phyloP scores from a whole-genome alignment of 2,797 vertebrate genomes.

The Microctenopoma stevenorrisi region DNA sequence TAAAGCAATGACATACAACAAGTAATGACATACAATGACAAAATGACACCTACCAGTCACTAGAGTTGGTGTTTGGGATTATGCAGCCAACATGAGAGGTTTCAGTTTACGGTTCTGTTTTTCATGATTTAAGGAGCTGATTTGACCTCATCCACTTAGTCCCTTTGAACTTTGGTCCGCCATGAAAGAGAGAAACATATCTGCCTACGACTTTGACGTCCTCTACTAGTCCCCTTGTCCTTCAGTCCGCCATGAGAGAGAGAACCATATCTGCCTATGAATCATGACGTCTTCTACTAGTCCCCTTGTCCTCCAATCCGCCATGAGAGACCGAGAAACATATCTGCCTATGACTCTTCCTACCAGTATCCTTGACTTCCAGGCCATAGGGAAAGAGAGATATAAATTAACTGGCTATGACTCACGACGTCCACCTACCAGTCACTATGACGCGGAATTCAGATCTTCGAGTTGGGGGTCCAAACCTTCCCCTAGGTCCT shows the following conservation, averaged over 20 bases:
- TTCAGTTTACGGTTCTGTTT: conserved; percentile 65
- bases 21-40: conserved; percentile 42
- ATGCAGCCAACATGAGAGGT: conserved; percentile 69
- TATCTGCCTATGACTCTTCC: conserved; percentile 48
- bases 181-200: conserved; percentile 32
- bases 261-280: conserved; percentile 35
- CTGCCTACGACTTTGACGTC: conserved; percentile 40
- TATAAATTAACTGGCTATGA: conserved; percentile 56
- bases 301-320: conserved; percentile 51
- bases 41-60: conserved; percentile 79
- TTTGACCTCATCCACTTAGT: conserved; percentile 74
- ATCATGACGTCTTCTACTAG: conserved; percentile 39
- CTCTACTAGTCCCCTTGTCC: conserved; percentile 40
- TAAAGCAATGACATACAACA: conserved; percentile 30
- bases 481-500: conserved; percentile 88
- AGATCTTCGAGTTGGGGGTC: conserved; percentile 91
- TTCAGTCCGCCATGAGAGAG: conserved; percentile 51
- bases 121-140: conserved; percentile 65
- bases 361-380: conserved; percentile 58
- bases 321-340: conserved; percentile 35
- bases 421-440: conserved; percentile 84
- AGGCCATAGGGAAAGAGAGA: conserved; percentile 41
- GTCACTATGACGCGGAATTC: conserved; percentile 94
- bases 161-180: conserved; percentile 59
- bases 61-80: conserved; percentile 69